Percentiles rank a stretch among this genome's conserved stretches.
Conservation (phyloP, 35 echinoderm and acorn worm genomes). For the Apostichopus parvimensis region DNA sequence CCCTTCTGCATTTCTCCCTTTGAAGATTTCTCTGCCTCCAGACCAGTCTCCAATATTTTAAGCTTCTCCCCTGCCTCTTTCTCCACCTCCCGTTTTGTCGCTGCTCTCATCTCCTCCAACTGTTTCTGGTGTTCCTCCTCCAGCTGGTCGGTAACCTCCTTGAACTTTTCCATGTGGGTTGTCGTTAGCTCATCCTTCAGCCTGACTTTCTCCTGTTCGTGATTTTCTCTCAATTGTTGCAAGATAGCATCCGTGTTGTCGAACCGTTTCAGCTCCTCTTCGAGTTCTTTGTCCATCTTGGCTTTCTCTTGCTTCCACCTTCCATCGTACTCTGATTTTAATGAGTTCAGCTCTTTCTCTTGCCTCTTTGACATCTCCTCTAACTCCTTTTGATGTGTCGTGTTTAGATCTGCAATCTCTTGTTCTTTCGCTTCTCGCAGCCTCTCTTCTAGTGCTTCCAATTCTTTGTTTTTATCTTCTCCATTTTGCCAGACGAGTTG, state of each 20-base stretch:
- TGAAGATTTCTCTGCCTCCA: slow-evolving; percentile 47
- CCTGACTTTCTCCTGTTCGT: slow-evolving; percentile 73
- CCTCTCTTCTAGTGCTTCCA: slow-evolving; percentile 54
- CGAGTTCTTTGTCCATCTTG: slow-evolving; percentile 26
- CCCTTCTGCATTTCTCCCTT: slow-evolving; percentile 54
- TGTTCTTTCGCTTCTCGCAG: slow-evolving; percentile 52
- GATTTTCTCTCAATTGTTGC: slow-evolving; percentile 65
- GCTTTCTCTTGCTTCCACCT: slow-evolving; percentile 39
- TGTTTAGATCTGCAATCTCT: slow-evolving; percentile 59
- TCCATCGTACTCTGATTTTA: slow-evolving; percentile 25
- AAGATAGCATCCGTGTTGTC: slow-evolving; percentile 38
- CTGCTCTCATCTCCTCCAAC: slow-evolving; percentile 64
- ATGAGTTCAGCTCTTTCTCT: slow-evolving; percentile 26
- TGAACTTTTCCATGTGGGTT: slow-evolving; percentile 88
- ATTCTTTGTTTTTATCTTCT: slow-evolving; percentile 57
- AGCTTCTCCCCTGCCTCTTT: slow-evolving; percentile 66
- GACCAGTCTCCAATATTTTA: slow-evolving; percentile 45
- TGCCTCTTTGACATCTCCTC: slow-evolving; percentile 2
- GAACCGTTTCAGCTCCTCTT: slow-evolving; percentile 35
- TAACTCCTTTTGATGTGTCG: slow-evolving; percentile 45
- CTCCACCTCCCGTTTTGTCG: slow-evolving; percentile 52
- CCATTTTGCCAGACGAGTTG: slow-evolving; percentile 51
- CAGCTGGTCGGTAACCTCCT: slow-evolving; percentile 82
- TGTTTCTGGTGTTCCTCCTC: slow-evolving; percentile 81
- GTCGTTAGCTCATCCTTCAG: slow-evolving; percentile 70